phyloP scores from a whole-genome alignment of 2,888 invertebrate species.

The Frankliniella fusca region DNA sequence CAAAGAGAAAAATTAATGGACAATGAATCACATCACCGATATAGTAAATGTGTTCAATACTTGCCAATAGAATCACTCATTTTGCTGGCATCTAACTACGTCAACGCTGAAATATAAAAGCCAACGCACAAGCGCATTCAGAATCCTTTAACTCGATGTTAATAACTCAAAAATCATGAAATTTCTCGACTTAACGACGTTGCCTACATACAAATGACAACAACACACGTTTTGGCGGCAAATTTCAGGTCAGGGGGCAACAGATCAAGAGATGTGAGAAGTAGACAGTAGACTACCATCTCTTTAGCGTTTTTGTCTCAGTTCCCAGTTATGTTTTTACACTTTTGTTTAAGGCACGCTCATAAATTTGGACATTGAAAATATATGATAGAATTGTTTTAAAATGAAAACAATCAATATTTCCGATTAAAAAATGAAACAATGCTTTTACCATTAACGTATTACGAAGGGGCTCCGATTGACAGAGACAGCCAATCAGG shows the following conservation, averaged over 20 bases:
- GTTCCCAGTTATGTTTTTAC: neutral
- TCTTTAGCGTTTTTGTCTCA: neutral
- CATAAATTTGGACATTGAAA: no score
- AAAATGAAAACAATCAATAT: no score
- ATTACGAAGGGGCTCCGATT: no score
- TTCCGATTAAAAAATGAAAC: no score
- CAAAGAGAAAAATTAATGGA: neutral
- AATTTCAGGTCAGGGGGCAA: neutral
- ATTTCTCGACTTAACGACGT: neutral
- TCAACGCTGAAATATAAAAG: no score
- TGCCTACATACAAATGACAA: neutral
- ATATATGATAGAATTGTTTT: no score
- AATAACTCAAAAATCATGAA: neutral
- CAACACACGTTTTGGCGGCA: conserved; percentile 12
- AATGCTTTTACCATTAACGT: no score
- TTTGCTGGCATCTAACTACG: neutral
- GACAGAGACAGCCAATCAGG: no score
- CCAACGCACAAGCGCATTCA: neutral
- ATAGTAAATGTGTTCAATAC: neutral
- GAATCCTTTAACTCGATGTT: neutral
- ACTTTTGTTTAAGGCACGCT: no score
- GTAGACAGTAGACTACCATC: neutral
- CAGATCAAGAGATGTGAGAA: neutral
- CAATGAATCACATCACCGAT: neutral
- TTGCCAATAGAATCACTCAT: conserved; percentile 4